Evolutionary conservation across 2,797 vertebrate genomes (phyloP).

Genomic region (Trachops cirrhosus): DNA sequence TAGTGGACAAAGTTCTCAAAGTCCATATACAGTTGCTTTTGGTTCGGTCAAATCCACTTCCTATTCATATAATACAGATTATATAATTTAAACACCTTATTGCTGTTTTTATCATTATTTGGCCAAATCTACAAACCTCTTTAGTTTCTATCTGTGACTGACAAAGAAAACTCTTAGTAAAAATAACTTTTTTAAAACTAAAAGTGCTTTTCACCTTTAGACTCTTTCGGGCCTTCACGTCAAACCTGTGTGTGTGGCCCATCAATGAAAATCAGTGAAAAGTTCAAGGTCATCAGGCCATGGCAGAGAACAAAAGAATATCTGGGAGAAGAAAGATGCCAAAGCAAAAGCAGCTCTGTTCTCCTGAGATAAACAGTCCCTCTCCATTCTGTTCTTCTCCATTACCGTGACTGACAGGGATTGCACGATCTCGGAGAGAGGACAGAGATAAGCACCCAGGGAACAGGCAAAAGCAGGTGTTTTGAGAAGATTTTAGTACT

Average conservation of each 20-base stretch:
- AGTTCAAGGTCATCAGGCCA: constrained; percentile 17
- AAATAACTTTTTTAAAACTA: background rate
- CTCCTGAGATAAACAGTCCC: constrained; percentile 36
- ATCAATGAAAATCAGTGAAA: constrained; percentile 31
- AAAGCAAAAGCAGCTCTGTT: background rate
- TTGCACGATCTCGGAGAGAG: constrained; percentile 4
- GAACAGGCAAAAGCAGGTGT: background rate
- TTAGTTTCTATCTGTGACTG: background rate
- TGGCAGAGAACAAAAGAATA: constrained; percentile 18
- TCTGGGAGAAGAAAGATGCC: background rate
- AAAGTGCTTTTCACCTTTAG: constrained; percentile 20
- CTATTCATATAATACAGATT: background rate
- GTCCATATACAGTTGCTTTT: accelerated
- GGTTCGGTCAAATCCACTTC: background rate
- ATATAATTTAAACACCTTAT: background rate
- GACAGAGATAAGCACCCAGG: constrained; percentile 18
- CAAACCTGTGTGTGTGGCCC: background rate
- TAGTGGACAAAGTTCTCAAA: background rate
- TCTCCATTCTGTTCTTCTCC: background rate
- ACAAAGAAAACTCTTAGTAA: constrained; percentile 8
- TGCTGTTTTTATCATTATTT: background rate
- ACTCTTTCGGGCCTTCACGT: background rate
- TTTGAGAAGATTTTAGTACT: background rate
- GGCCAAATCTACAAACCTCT: background rate
- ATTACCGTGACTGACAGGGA: constrained; percentile 33